These are phyloP conservation scores for Enteromius viviparus DNA, from an alignment of 2,797 vertebrate species.

Conservation along the genomic window DNA sequence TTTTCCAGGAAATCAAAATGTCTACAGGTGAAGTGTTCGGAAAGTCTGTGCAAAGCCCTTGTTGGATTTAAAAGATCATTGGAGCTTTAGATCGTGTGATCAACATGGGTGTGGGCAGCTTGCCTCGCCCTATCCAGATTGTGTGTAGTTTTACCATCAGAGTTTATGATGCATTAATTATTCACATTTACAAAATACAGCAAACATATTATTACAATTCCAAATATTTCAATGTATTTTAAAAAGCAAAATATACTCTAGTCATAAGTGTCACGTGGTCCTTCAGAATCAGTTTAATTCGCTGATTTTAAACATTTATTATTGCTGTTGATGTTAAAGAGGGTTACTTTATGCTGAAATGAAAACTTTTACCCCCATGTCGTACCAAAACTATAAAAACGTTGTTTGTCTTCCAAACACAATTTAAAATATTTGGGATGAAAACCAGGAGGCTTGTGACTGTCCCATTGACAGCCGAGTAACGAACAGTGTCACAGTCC, in stretches of 20 bases:
- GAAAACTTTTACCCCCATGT: no score
- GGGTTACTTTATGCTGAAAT: no score
- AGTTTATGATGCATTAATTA: slow-evolving; percentile 18
- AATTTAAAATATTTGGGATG: no score
- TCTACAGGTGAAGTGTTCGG: not conserved
- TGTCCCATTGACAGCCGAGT: no score
- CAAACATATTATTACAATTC: not conserved
- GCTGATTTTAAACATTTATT: no score
- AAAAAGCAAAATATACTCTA: not conserved
- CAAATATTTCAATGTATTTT: not conserved
- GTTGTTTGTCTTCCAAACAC: no score
- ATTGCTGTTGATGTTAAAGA: no score
- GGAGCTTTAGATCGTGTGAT: slow-evolving; percentile 38
- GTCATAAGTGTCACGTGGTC: no score
- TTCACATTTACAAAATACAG: not conserved
- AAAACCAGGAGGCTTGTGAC: no score
- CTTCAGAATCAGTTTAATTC: no score
- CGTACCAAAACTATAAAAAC: no score
- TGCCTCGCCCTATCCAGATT: slow-evolving; percentile 13
- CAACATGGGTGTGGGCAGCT: slow-evolving; percentile 40
- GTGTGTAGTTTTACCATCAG: slow-evolving; percentile 52
- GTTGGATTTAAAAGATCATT: slow-evolving; percentile 42
- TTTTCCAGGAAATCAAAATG: not conserved
- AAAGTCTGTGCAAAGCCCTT: slow-evolving; percentile 58
- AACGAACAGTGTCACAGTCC: no score